Evolutionary conservation across 2,113 vertebrate species (phyloP).

Genomic region (Perca schrenkii): DNA sequence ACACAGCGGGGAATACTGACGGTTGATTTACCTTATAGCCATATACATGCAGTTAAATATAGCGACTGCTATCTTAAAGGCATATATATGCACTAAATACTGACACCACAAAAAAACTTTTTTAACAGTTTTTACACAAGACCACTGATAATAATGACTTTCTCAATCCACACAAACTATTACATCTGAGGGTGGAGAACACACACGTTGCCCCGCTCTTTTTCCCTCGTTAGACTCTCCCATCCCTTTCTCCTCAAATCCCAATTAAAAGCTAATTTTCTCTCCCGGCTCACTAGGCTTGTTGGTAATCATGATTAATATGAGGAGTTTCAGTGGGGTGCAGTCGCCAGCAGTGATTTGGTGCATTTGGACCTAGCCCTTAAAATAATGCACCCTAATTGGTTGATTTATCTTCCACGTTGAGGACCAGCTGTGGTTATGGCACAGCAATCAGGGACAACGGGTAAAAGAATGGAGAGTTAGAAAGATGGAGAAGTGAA

Average conservation of each 20-base stretch:
- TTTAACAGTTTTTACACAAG: background rate
- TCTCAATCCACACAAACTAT: background rate
- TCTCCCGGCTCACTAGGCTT: conserved; percentile 50
- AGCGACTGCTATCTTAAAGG: conserved; percentile 15
- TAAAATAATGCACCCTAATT: conserved; percentile 77
- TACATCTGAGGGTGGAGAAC: conserved; percentile 29
- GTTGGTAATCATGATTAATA: conserved; percentile 81
- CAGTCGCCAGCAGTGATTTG: conserved; percentile 56
- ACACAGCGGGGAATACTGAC: background rate
- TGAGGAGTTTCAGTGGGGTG: conserved; percentile 43
- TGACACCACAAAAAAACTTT: conserved; percentile 28
- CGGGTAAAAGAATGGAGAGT: background rate
- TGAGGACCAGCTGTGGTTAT: conserved; percentile 77
- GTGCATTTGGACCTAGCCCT: conserved; percentile 65
- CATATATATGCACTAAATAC: background rate
- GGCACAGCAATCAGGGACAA: conserved; percentile 49
- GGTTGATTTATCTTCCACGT: conserved; percentile 75
- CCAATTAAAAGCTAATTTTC: conserved; percentile 71
- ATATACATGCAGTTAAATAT: conserved; percentile 54
- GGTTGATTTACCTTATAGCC: conserved; percentile 34
- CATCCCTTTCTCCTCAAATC: conserved; percentile 45
- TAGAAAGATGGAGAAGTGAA: conserved; percentile 20
- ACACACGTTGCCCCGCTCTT: conserved; percentile 5
- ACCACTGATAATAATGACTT: background rate
- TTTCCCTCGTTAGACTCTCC: conserved; percentile 25